These are phyloP conservation scores for Eurystomus glaucurus DNA, from an alignment of 2,797 vertebrate genomes.

Conservation along the genomic window DNA sequence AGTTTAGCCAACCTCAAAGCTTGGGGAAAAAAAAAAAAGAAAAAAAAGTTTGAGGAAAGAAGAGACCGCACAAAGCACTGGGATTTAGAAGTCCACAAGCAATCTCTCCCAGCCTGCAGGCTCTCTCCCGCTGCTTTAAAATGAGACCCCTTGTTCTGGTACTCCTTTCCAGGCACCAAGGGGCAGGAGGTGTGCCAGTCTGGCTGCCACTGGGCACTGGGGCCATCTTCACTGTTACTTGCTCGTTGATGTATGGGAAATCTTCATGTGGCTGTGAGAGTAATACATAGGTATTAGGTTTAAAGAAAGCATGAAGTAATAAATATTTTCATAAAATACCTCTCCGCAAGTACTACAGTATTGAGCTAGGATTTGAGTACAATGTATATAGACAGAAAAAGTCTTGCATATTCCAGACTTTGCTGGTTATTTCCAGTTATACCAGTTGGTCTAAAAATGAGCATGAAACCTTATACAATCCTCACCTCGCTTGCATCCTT, in stretches of 20 bases:
- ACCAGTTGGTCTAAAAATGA: background rate
- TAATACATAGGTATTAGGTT: background rate
- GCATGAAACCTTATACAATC: background rate
- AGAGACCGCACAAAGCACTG: background rate
- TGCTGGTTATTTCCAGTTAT: background rate
- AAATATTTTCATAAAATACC: slow-evolving; percentile 52
- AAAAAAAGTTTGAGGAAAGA: background rate
- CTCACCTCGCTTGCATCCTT: background rate
- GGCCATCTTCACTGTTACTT: background rate
- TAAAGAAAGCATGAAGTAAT: slow-evolving; percentile 59
- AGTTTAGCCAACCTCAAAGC: background rate
- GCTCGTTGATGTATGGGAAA: background rate
- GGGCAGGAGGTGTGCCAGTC: background rate
- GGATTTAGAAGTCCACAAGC: background rate
- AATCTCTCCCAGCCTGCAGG: background rate
- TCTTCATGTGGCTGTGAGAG: background rate
- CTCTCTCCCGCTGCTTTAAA: background rate
- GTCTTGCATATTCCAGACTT: background rate
- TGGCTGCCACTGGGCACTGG: fast-evolving
- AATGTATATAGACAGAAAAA: background rate
- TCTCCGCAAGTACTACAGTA: background rate
- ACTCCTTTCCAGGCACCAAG: background rate
- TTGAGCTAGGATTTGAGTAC: background rate
- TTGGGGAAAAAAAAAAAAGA: background rate
- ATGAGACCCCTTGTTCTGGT: background rate